phyloP scores from a whole-genome alignment of 1,140 invertebrate species.

The Nautilus pompilius region DNA sequence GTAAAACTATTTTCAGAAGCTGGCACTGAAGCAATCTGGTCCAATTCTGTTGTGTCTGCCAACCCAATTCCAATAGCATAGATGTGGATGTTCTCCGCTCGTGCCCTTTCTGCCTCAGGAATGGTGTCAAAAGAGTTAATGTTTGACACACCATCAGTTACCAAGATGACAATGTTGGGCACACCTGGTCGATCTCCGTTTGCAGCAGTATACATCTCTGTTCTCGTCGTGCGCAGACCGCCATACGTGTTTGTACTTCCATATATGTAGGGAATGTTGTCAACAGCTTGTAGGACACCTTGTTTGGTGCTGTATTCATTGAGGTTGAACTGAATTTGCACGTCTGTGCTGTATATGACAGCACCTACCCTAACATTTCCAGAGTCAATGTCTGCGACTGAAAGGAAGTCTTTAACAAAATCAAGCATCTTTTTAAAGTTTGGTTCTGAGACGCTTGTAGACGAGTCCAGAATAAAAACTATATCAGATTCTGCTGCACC shows the following conservation, averaged over 20 bases:
- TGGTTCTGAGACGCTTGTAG: constrained; percentile 8
- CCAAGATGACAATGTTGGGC: constrained; percentile 24
- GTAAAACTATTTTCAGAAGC: not conserved
- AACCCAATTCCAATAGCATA: constrained; percentile 38
- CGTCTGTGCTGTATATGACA: constrained; percentile 21
- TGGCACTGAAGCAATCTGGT: constrained; percentile 25
- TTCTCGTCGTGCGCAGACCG: constrained; percentile 10
- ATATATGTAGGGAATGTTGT: constrained; percentile 21
- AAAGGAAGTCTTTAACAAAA: constrained; percentile 18
- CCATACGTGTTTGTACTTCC: constrained; percentile 29
- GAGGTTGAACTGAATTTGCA: constrained; percentile 19
- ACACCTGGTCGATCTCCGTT: constrained; percentile 28
- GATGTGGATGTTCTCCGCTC: constrained; percentile 23
- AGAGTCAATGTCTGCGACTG: constrained; percentile 17
- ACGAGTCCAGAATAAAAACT: constrained; percentile 23
- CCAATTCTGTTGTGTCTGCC: constrained; percentile 29
- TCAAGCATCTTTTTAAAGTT: constrained; percentile 18
- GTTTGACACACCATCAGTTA: constrained; percentile 33
- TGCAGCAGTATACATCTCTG: constrained; percentile 13
- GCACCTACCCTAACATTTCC: constrained; percentile 27
- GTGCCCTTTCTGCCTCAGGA: constrained; percentile 25
- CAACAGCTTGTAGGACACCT: constrained; percentile 20
- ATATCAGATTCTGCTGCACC: constrained; percentile 23
- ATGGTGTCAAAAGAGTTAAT: constrained; percentile 25
- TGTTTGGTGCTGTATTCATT: constrained; percentile 10